Conservation (phyloP, 2,888 invertebrate genomes). For the Itoplectis maculator region DNA sequence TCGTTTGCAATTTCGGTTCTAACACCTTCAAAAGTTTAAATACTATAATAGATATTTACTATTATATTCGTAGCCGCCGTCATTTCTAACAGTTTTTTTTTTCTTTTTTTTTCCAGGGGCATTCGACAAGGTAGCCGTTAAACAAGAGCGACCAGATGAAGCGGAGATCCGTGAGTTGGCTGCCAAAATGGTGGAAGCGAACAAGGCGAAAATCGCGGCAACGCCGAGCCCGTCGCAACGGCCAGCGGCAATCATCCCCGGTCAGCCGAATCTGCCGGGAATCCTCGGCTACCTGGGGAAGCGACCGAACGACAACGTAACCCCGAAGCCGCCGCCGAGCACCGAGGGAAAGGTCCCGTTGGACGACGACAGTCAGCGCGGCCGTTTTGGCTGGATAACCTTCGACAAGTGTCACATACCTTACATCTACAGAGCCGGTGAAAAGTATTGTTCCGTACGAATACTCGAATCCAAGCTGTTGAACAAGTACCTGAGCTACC, state of each 20-base stretch:
- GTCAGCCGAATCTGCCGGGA: slow-evolving; percentile 81
- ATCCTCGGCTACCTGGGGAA: slow-evolving; percentile 83
- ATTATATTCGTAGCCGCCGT: no score
- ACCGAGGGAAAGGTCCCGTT: slow-evolving; percentile 85
- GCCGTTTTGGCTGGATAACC: slow-evolving; percentile 96
- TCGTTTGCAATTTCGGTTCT: no score
- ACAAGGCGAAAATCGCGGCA: slow-evolving; percentile 89
- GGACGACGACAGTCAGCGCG: slow-evolving; percentile 92
- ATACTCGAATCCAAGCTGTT: slow-evolving; percentile 96
- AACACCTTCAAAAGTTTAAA: no score
- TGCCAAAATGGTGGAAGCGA: slow-evolving; percentile 94
- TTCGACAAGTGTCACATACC: slow-evolving; percentile 95
- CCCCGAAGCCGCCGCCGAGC: slow-evolving; percentile 70
- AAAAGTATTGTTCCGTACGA: slow-evolving; percentile 96
- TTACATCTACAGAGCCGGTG: slow-evolving; percentile 93
- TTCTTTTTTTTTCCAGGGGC: slow-evolving; percentile 72
- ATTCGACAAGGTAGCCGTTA: slow-evolving; percentile 86
- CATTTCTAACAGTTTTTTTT: not conserved
- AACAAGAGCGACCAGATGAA: slow-evolving; percentile 92
- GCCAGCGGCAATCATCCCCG: slow-evolving; percentile 69
- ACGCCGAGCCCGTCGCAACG: slow-evolving; percentile 72
- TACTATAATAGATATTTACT: no score
- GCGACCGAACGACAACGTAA: slow-evolving; percentile 72
- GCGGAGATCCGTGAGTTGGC: slow-evolving; percentile 95
- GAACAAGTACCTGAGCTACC: slow-evolving; percentile 94